phyloP scores from a whole-genome alignment of 2,797 vertebrate genomes.

The Euthynnus affinis region DNA sequence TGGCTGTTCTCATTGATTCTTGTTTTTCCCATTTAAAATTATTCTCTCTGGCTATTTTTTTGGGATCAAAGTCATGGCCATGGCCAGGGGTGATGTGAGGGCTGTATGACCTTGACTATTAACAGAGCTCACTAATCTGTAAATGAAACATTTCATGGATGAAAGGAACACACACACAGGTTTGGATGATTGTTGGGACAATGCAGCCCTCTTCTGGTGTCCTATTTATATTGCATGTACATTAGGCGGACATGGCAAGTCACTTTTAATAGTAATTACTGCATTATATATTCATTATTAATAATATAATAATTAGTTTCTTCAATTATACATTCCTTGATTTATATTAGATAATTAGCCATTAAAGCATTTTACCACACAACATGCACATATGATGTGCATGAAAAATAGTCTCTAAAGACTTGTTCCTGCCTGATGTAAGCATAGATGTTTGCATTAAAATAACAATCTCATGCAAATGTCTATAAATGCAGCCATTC shows the following conservation, averaged over 20 bases:
- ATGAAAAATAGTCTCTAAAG: no score
- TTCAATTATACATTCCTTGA: no score
- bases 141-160: neutral
- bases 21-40: neutral
- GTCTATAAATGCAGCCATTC: no score
- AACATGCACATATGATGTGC: no score
- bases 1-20: neutral
- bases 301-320: neutral
- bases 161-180: neutral
- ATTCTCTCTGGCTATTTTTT: neutral
- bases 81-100: neutral
- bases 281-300: neutral
- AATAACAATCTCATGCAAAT: no score
- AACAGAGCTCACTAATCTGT: neutral
- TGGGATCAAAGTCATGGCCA: conserved; percentile 8
- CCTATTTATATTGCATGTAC: conserved; percentile 33
- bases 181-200: conserved; percentile 26
- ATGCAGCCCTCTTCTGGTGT: conserved; percentile 75
- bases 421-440: no score
- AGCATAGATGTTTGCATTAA: no score
- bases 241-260: neutral
- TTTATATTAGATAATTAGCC: no score
- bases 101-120: conserved; percentile 4
- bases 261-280: neutral
- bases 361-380: no score